Evolutionary conservation across 2,113 vertebrate species (phyloP), one percentile per base, ranked within the genome.

Genomic region (Pipra filicauda): DNA sequence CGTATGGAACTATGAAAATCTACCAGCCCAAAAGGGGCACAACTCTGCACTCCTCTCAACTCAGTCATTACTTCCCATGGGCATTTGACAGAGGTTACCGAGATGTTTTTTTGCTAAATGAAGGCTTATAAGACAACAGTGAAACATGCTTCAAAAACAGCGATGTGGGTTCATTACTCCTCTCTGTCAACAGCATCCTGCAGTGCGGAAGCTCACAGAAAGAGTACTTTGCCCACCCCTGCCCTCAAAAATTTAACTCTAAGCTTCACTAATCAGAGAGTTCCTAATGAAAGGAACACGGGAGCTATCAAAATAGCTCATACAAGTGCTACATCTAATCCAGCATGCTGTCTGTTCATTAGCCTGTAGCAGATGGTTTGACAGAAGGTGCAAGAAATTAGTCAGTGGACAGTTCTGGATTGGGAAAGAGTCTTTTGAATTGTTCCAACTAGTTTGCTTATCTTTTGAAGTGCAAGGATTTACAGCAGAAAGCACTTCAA

Each of bases 341-440:
- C 79, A 90, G 88, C 55, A 41, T 0, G 1, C 71, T 96, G 85
- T 30, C 85, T 96, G 55, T 74, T 96, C 85, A 96, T 96, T 93
- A 96, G 90, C 67, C 55, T 83, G 75, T 10, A 51, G 82, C 95
- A 97, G 95, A 97, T 97, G 96, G 95, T 41, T 95, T 88, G 81
- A 97, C 96, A 96, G 95, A 95, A 97, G 96, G 96, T 91, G 93
- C 59, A 91, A 96, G 69, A 96, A 97, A 97, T 88, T 93, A 0
- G 2, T 90, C 90, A 90, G 75, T 51, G 44, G 88, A 92, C 89
- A 83, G 33, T 80, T 95, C 88, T 86, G 92, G 71, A 91, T 23
- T 33, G 64, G 54, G 39, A 91, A 93, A 73, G 19, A 59, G 66
- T 55, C 43, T 85, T 70, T 91, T 62, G 4, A 66, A 41, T 79